Evolutionary conservation across 2,113 vertebrate genomes (phyloP).

Genomic region (Toxostoma redivivum): DNA sequence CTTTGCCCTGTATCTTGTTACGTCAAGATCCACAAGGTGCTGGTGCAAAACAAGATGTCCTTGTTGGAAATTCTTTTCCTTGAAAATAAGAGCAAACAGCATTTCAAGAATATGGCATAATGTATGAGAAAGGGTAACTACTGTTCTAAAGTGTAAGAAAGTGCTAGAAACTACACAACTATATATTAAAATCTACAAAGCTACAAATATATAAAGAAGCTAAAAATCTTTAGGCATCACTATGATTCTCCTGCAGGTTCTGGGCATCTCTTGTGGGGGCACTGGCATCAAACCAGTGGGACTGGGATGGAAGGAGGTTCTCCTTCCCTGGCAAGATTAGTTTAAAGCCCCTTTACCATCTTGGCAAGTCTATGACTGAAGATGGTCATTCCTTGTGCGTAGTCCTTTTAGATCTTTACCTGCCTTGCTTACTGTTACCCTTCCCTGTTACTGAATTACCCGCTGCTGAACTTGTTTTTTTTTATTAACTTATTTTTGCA

Average conservation of each 20-base stretch:
- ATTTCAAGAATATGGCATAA: background rate
- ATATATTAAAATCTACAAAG: background rate
- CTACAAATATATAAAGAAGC: background rate
- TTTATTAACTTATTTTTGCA: background rate
- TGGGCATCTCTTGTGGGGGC: background rate
- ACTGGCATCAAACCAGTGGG: background rate
- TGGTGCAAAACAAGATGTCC: background rate
- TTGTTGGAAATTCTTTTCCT: background rate
- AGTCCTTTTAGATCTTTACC: background rate
- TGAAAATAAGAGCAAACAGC: background rate
- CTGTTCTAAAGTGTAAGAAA: background rate
- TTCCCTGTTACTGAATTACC: background rate
- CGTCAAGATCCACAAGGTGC: background rate
- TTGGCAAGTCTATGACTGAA: background rate
- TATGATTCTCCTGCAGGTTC: background rate
- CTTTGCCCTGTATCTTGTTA: background rate
- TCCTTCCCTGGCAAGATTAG: background rate
- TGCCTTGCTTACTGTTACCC: background rate
- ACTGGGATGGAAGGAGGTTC: background rate
- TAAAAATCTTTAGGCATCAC: background rate
- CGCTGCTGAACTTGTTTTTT: background rate
- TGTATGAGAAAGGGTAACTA: background rate
- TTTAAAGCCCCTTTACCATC: background rate
- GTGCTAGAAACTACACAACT: background rate
- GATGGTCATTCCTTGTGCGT: background rate